These are phyloP conservation scores for Zophobas morio DNA, from an alignment of 1,140 invertebrate species.

Conservation along the genomic window DNA sequence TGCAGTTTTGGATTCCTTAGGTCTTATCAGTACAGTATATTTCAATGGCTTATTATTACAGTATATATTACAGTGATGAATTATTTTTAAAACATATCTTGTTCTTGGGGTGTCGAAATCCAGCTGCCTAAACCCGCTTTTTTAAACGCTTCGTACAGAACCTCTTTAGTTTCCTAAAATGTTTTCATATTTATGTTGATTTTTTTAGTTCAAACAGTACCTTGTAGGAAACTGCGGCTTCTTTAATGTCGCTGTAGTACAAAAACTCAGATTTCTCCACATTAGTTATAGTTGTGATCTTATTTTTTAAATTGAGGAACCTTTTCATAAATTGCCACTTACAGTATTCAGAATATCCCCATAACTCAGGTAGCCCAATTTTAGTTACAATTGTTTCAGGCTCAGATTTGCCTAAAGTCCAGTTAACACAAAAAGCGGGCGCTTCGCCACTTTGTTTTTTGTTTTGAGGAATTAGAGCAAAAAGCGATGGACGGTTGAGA, in stretches of 20 bases:
- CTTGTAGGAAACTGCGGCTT: conserved; percentile 68
- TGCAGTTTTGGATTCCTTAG: too few relatives aligned
- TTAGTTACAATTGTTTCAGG: conserved; percentile 87
- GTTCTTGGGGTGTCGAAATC: conserved; percentile 92
- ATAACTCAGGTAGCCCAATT: conserved; percentile 83
- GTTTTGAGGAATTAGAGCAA: conserved; percentile 84
- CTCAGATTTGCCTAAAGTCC: conserved; percentile 76
- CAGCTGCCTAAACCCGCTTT: conserved; percentile 86
- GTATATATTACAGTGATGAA: too few relatives aligned
- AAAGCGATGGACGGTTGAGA: conserved; percentile 85
- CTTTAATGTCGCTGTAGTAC: conserved; percentile 69
- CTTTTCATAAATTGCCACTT: conserved; percentile 71
- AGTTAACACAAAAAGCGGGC: conserved; percentile 90
- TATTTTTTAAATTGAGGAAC: conserved; percentile 50
- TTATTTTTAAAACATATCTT: conserved; percentile 82
- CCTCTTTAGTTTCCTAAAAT: conserved; percentile 80
- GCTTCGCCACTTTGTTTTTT: conserved; percentile 88
- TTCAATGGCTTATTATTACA: too few relatives aligned
- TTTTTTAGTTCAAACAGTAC: conserved; percentile 56
- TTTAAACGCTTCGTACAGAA: conserved; percentile 81
- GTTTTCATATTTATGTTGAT: background rate
- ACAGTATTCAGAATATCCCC: conserved; percentile 75
- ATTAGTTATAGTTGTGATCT: conserved; percentile 49
- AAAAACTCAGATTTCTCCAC: conserved; percentile 47
- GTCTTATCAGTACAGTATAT: too few relatives aligned